Base-by-base conservation (phyloP, 2,888 invertebrate species). In the Rhamphomyia laevipes region DNA sequence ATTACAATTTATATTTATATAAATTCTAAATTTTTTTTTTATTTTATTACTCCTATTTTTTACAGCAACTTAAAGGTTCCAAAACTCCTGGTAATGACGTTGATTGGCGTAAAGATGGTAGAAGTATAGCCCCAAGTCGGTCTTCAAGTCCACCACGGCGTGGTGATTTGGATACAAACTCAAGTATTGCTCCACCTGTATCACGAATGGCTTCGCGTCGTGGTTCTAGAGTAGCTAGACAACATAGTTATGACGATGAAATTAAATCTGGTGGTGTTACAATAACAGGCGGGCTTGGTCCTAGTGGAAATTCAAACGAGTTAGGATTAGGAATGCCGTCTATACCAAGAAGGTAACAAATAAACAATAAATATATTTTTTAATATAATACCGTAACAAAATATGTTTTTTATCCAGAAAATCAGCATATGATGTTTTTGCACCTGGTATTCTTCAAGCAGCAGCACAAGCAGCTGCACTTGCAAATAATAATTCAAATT, bases 191-290 rank as follows among this genome's bases (percentile, higher is more conserved):
- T 15, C 66, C 66, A 53, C 63, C 64, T 2, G 59, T 68, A 12
- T 67, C 68, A 41, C 64, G 72, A 38, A 68, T 72, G 57, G 66
- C 74, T 47, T 74, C 75, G 12, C 71, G 81, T 17, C 70, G 81
- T 49, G 80, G 78, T 55, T 80, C 82, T 1, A 65, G 76, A 45
- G 80, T 83, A 17, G 76, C 79, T 16, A 73, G 88, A 13, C 89
- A 89, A 64, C 85, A 86, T 65, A 88, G 88, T 62, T 87, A 86
- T 66, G 89, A 89, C 61, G 89, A 89, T 57, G 89, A 89, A 62
- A 74, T 79, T 55, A 77, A 77, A 60, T 67, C 63, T 23, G 59
- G 55, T 13, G 59, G 57, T 6, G 59, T 57, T 48, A 41, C 13
- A 54, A 41, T 10, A 49, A 57, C 0, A 5, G 47, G 45, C 11